phyloP scores from a whole-genome alignment of 2,888 invertebrate genomes.

The Harpalus rufipes region DNA sequence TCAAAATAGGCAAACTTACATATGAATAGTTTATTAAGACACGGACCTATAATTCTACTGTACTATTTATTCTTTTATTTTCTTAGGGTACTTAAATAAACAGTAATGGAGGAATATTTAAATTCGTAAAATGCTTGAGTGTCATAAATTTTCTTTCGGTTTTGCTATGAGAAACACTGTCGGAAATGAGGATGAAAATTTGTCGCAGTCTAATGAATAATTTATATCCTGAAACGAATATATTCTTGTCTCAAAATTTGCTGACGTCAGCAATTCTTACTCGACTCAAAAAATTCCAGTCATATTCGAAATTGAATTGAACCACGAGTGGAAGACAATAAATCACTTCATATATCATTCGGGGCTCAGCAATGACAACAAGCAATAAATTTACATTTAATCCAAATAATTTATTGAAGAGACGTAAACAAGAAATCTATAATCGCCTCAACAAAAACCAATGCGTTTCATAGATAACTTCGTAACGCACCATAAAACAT shows the following conservation, averaged over 20 bases:
- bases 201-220: background rate
- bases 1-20: no score
- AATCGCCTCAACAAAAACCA: slow-evolving; percentile 45
- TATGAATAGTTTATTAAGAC: no score
- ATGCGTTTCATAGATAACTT: slow-evolving; percentile 46
- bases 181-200: background rate
- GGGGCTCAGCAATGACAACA: slow-evolving; percentile 40
- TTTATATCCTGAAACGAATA: slow-evolving; percentile 32
- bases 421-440: slow-evolving; percentile 50
- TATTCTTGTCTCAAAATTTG: slow-evolving; percentile 7
- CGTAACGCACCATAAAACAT: slow-evolving; percentile 52
- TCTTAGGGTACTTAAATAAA: background rate
- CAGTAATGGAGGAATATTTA: background rate
- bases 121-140: background rate
- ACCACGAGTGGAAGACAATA: slow-evolving; percentile 28
- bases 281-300: slow-evolving; percentile 11
- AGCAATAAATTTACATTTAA: slow-evolving; percentile 39
- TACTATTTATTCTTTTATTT: background rate
- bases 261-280: slow-evolving; percentile 6
- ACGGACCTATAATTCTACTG: no score
- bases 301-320: slow-evolving; percentile 39
- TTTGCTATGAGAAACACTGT: background rate
- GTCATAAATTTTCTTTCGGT: background rate
- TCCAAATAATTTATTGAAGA: slow-evolving; percentile 45
- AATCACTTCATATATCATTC: slow-evolving; percentile 46